phyloP scores from a whole-genome alignment of 2,888 invertebrate species.

The Pammene fasciana region DNA sequence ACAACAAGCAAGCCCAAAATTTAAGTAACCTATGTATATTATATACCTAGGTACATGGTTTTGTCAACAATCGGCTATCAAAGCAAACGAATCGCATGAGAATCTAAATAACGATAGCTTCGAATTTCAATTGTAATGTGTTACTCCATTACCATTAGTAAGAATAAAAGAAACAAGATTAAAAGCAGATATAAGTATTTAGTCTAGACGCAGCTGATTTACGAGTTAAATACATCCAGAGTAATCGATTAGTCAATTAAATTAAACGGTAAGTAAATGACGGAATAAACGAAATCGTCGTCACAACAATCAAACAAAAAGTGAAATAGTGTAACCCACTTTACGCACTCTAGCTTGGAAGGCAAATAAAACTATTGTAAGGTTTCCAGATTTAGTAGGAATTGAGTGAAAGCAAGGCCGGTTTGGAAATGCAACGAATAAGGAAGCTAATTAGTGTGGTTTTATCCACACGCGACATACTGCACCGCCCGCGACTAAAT shows the following conservation, averaged over 20 bases:
- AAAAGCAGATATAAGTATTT: constrained; percentile 12
- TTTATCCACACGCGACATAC: constrained; percentile 26
- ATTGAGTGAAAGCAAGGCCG: constrained; percentile 34
- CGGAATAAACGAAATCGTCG: not conserved
- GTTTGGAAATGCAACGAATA: constrained; percentile 21
- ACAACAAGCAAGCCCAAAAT: constrained; percentile 43
- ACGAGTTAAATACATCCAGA: not conserved
- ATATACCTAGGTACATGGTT: no score
- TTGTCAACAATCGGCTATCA: constrained; percentile 29
- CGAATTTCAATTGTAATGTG: constrained; percentile 10
- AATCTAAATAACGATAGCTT: constrained; percentile 26
- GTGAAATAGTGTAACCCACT: constrained; percentile 1
- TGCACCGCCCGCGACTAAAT: constrained; percentile 24
- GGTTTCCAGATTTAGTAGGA: not conserved
- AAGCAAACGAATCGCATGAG: constrained; percentile 19
- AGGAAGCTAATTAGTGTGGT: constrained; percentile 30
- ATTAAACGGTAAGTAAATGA: not conserved
- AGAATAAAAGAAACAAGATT: not conserved
- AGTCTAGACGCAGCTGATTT: not conserved
- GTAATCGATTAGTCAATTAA: constrained; percentile 15
- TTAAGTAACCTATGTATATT: no score
- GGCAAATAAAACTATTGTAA: constrained; percentile 3
- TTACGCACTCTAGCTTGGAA: not conserved
- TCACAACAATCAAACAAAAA: not conserved
- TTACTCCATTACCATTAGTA: constrained; percentile 10